These are phyloP conservation scores for Dendronephthya gigantea DNA, from an alignment of 64 coral and sea anemone species.

Conservation along the genomic window DNA sequence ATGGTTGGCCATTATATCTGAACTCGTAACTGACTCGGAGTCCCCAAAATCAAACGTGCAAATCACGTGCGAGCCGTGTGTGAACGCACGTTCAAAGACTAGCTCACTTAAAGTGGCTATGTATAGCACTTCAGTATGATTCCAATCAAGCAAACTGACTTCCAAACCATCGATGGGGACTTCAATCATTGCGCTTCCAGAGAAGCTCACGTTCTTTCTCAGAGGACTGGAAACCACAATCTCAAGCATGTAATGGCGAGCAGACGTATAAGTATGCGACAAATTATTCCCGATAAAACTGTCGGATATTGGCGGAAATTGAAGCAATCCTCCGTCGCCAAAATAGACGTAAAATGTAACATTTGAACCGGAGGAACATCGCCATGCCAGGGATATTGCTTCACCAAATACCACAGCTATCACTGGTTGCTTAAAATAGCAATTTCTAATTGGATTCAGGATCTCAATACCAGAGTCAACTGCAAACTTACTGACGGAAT, in stretches of 20 bases:
- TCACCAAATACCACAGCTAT: background rate
- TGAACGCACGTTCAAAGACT: background rate
- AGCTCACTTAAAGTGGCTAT: background rate
- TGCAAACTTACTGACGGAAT: background rate
- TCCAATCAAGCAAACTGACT: background rate
- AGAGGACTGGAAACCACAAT: background rate
- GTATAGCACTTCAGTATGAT: background rate
- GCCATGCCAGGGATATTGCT: background rate
- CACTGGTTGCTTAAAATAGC: background rate
- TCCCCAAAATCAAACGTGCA: background rate
- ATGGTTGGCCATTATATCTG: background rate
- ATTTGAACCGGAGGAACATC: background rate
- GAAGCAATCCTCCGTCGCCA: background rate
- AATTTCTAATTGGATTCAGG: background rate
- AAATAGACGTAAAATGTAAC: background rate
- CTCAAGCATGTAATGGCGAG: background rate
- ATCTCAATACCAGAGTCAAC: background rate
- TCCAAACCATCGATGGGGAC: background rate
- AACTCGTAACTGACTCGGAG: background rate
- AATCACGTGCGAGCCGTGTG: background rate
- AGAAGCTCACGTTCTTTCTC: background rate
- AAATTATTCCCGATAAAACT: background rate
- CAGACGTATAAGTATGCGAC: background rate
- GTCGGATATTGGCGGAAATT: background rate
- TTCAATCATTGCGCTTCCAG: background rate